Percentiles rank a stretch among this genome's conserved stretches.
Conservation (phyloP, 1,140 invertebrate genomes). For the Pseudomyrmex pallidus region DNA sequence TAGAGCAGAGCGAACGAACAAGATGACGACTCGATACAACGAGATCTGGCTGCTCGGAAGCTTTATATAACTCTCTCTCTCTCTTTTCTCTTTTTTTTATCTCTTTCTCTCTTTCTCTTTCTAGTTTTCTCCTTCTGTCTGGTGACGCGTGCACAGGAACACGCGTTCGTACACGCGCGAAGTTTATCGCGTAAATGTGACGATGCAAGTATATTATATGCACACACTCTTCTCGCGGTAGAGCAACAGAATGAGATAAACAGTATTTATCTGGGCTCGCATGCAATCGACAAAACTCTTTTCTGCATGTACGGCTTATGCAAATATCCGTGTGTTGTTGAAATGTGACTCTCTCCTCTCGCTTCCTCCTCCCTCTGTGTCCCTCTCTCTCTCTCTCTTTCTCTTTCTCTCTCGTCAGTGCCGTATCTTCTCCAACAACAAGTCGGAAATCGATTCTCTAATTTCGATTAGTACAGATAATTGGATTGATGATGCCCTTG, state of each 20-base stretch:
- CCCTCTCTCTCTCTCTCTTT: slow-evolving; percentile 21
- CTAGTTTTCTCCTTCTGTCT: neutral
- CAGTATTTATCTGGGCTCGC: slow-evolving; percentile 42
- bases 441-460: neutral
- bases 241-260: slow-evolving; percentile 37
- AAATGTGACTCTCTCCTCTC: neutral
- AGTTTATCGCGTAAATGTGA: slow-evolving; percentile 43
- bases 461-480: slow-evolving; percentile 35
- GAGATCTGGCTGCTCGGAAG: slow-evolving; percentile 15
- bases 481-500: slow-evolving; percentile 13
- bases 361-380: neutral
- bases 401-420: neutral
- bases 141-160: slow-evolving; percentile 43
- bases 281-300: slow-evolving; percentile 33
- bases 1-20: neutral
- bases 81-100: neutral
- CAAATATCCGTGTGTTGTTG: neutral
- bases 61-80: slow-evolving; percentile 12
- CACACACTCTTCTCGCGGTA: neutral
- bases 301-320: neutral
- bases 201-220: slow-evolving; percentile 45
- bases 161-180: slow-evolving; percentile 24
- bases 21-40: slow-evolving; percentile 8
- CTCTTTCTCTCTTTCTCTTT: neutral
- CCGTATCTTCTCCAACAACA: neutral